A percentile compares a stretch with the other conserved stretches of the same genome.
phyloP scores from a whole-genome alignment of 2,888 invertebrate genomes.

The Xanthorhoe spadicearia region DNA sequence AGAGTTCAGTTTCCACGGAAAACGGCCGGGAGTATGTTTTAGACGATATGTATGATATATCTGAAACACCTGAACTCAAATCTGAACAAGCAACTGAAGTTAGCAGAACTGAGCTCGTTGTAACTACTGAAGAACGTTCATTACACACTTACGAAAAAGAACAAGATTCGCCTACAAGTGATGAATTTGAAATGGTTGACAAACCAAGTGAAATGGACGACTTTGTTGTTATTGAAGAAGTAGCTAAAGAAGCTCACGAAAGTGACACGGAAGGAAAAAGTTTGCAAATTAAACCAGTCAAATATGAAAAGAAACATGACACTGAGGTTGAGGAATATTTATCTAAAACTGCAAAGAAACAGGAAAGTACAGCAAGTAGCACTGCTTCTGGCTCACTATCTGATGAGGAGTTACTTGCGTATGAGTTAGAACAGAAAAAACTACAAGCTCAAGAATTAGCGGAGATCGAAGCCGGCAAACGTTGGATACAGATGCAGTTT shows the following conservation, averaged over 20 bases:
- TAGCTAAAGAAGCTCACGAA: conserved; percentile 93
- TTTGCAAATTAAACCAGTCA: conserved; percentile 86
- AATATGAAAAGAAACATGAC: conserved; percentile 86
- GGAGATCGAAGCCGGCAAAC: conserved; percentile 89
- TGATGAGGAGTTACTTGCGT: conserved; percentile 86
- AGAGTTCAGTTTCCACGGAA: conserved; percentile 87
- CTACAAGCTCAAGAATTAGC: conserved; percentile 79
- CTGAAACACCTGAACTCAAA: conserved; percentile 85
- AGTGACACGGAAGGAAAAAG: conserved; percentile 93
- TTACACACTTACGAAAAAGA: conserved; percentile 82
- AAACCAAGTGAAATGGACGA: conserved; percentile 94
- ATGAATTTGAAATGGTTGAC: conserved; percentile 94
- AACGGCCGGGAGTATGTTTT: conserved; percentile 87
- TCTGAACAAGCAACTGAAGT: conserved; percentile 77
- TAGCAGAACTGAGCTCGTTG: conserved; percentile 84
- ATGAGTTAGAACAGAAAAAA: conserved; percentile 88
- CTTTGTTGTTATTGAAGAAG: conserved; percentile 94
- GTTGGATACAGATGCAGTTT: conserved; percentile 96
- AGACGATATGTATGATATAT: conserved; percentile 85
- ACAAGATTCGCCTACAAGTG: conserved; percentile 91
- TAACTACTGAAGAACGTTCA: conserved; percentile 86
- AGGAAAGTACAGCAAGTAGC: conserved; percentile 80
- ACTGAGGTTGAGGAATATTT: conserved; percentile 89
- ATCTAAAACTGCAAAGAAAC: conserved; percentile 88
- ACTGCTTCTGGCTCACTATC: conserved; percentile 85